These are phyloP conservation scores for Caerostris extrusa DNA, from an alignment of 1,140 invertebrate species.

Conservation along the genomic window DNA sequence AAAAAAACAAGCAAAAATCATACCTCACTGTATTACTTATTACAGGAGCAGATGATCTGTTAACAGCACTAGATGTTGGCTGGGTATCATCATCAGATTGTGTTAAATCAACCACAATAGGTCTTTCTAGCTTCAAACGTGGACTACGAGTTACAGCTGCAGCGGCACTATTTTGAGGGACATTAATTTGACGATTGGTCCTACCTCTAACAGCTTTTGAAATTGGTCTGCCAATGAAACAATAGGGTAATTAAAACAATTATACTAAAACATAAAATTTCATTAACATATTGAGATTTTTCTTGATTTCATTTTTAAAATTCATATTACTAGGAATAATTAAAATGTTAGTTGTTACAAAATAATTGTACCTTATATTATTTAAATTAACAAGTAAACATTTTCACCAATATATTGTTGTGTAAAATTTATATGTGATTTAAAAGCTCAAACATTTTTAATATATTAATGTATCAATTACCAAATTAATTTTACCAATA, in stretches of 20 bases:
- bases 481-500: too few species aligned
- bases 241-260: background rate
- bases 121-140: slow-evolving; percentile 53
- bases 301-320: too few species aligned
- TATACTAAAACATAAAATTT: background rate
- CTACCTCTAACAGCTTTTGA: slow-evolving; percentile 55
- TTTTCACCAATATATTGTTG: too few species aligned
- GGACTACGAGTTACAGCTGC: slow-evolving; percentile 11
- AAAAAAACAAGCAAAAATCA: background rate
- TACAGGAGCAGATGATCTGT: slow-evolving; percentile 45
- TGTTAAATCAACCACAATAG: slow-evolving; percentile 85
- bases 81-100: slow-evolving; percentile 85
- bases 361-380: too few species aligned
- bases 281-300: too few species aligned
- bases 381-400: too few species aligned
- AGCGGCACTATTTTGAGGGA: slow-evolving; percentile 24
- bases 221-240: background rate
- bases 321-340: too few species aligned
- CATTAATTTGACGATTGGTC: slow-evolving; percentile 9
- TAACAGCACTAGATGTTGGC: slow-evolving; percentile 55
- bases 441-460: too few species aligned
- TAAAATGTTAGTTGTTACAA: too few species aligned
- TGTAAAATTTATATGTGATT: too few species aligned
- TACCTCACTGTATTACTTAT: slow-evolving; percentile 66
- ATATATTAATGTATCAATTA: too few species aligned